These are phyloP conservation scores for Botia kubotai DNA, from an alignment of 2,797 vertebrate species.

Conservation along the genomic window DNA sequence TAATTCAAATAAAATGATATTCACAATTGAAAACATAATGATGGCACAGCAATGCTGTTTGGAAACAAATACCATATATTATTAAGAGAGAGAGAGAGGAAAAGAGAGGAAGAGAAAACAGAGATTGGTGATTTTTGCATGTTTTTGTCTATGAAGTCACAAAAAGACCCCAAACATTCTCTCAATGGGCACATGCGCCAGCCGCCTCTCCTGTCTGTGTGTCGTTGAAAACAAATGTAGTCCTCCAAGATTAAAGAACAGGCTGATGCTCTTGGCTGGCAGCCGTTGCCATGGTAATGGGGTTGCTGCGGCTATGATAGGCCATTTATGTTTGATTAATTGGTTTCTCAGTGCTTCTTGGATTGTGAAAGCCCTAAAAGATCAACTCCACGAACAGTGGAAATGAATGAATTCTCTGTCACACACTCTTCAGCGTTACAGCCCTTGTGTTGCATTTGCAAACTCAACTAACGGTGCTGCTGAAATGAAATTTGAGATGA, in stretches of 20 bases:
- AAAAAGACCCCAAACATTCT: conserved; percentile 46
- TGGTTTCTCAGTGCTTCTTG: conserved; percentile 84
- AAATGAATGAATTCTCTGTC: conserved; percentile 81
- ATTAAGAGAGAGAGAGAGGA: conserved; percentile 52
- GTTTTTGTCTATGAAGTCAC: conserved; percentile 41
- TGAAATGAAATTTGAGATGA: conserved; percentile 79
- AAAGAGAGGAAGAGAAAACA: too few species aligned
- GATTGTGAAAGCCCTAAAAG: conserved; percentile 81
- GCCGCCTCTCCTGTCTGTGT: conserved; percentile 70
- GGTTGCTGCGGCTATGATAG: conserved; percentile 82
- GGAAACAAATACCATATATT: conserved; percentile 65
- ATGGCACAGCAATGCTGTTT: conserved; percentile 49
- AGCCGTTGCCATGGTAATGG: conserved; percentile 85
- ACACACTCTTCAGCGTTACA: conserved; percentile 64
- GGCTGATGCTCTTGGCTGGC: conserved; percentile 78
- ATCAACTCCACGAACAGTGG: conserved; percentile 79
- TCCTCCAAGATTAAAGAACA: conserved; percentile 76
- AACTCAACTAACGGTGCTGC: conserved; percentile 75
- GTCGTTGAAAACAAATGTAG: conserved; percentile 80
- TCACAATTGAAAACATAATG: conserved; percentile 58
- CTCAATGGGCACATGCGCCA: conserved; percentile 28
- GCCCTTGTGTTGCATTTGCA: conserved; percentile 73
- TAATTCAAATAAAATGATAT: conserved; percentile 60
- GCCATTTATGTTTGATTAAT: conserved; percentile 88
- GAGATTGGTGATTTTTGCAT: conserved; percentile 42